Evolutionary conservation across 1,140 invertebrate genomes (phyloP).

Genomic region (Rhysida immarginata): DNA sequence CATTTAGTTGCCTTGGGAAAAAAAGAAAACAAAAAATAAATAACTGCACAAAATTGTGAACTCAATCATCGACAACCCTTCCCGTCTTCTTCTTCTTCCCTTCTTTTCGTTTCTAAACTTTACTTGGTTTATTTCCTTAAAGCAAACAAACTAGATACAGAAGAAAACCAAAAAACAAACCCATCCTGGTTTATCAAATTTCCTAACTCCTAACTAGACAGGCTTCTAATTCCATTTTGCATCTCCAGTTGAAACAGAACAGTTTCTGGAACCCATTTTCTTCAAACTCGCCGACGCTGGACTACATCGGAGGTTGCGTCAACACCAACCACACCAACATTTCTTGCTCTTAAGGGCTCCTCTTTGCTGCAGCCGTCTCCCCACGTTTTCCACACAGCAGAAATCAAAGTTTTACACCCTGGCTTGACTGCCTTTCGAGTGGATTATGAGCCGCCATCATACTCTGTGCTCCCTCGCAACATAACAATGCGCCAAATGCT

Average conservation of each 20-base stretch:
- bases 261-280: not conserved
- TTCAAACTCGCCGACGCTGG: not conserved
- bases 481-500: not conserved
- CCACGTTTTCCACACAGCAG: conserved; percentile 1
- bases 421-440: too few relatives aligned
- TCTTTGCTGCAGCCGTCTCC: not conserved
- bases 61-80: not conserved
- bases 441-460: too few relatives aligned
- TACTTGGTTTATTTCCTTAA: not conserved
- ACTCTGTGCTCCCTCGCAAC: too few relatives aligned
- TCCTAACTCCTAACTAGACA: not conserved
- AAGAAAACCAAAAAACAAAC: not conserved
- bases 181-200: not conserved
- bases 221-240: not conserved
- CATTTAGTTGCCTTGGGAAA: too few relatives aligned
- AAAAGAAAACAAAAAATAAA: too few relatives aligned
- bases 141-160: not conserved
- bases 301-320: conserved; percentile 6
- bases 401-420: not conserved
- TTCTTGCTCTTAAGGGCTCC: not conserved
- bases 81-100: not conserved
- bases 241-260: not conserved
- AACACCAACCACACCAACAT: not conserved
- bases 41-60: too few relatives aligned
- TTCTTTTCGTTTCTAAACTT: not conserved